Evolutionary conservation across 2,113 vertebrate genomes (phyloP).

Genomic region (Chascanopsetta lugubris): DNA sequence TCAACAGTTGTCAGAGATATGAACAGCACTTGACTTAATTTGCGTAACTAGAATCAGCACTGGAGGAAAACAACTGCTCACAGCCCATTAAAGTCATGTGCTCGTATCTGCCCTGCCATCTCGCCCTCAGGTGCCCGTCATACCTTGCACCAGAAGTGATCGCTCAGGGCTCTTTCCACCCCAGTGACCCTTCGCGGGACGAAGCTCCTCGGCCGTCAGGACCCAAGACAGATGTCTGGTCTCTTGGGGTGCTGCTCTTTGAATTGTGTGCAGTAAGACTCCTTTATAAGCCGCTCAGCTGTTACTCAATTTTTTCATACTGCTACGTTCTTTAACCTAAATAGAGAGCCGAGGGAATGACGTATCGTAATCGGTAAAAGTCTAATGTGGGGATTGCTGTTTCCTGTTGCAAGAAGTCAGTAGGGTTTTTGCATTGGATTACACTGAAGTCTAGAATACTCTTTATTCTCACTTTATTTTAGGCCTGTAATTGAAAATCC

Average conservation of each 20-base stretch:
- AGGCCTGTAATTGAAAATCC: no score
- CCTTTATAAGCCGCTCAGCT: neutral
- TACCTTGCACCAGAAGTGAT: constrained; percentile 97
- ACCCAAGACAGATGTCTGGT: constrained; percentile 96
- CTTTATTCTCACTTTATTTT: no score
- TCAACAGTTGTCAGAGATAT: constrained; percentile 6
- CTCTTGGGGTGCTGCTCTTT: constrained; percentile 93
- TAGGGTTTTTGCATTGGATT: no score
- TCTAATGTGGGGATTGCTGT: no score
- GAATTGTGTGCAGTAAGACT: constrained; percentile 92
- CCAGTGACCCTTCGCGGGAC: constrained; percentile 81
- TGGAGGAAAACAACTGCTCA: neutral
- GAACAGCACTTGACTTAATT: neutral
- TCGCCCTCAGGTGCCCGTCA: constrained; percentile 88
- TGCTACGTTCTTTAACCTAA: neutral
- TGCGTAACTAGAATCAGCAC: neutral
- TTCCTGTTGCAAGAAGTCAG: no score
- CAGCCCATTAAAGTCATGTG: constrained; percentile 16
- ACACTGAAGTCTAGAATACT: no score
- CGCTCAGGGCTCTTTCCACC: constrained; percentile 88
- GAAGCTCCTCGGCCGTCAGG: constrained; percentile 88
- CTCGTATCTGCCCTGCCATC: constrained; percentile 28
- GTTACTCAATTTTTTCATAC: neutral
- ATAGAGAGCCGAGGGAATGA: no score
- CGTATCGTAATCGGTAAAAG: no score